Percentiles rank a stretch among this genome's conserved stretches.
Conservation (phyloP, 2,113 vertebrate genomes). For the Gadus chalcogrammus region DNA sequence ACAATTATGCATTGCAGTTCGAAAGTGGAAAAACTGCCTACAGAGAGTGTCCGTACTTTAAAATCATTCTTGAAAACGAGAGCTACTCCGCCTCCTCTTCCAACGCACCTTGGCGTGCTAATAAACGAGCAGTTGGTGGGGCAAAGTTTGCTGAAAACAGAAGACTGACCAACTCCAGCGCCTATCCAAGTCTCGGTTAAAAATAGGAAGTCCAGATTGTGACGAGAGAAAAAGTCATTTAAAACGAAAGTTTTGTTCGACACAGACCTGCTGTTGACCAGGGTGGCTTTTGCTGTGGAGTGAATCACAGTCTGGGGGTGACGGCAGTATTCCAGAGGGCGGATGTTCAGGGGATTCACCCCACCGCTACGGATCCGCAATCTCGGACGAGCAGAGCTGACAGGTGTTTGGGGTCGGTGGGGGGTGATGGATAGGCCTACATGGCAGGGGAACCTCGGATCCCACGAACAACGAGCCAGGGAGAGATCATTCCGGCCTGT, state of each 20-base stretch:
- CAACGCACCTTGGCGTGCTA: not conserved
- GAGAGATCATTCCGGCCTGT: too few relatives aligned
- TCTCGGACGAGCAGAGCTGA: too few relatives aligned
- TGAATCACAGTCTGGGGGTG: not conserved
- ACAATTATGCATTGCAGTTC: not conserved
- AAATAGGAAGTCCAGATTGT: slow-evolving; percentile 6
- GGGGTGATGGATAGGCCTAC: too few relatives aligned
- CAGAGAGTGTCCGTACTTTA: not conserved
- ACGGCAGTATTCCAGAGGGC: too few relatives aligned
- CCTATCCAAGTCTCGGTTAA: slow-evolving; percentile 15
- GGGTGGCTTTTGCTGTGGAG: not conserved
- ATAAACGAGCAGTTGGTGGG: slow-evolving; percentile 1
- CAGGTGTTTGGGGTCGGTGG: too few relatives aligned
- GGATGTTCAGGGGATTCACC: too few relatives aligned
- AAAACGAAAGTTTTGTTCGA: slow-evolving; percentile 8
- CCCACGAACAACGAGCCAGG: too few relatives aligned
- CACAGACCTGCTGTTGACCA: slow-evolving; percentile 8
- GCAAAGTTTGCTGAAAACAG: slow-evolving; percentile 3
- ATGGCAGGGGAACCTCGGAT: too few relatives aligned
- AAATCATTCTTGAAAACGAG: not conserved
- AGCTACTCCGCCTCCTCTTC: slow-evolving; percentile 6
- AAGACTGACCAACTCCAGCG: slow-evolving; percentile 2
- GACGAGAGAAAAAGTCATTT: slow-evolving; percentile 11
- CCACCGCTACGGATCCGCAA: too few relatives aligned
- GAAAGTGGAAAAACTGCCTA: not conserved